Base-by-base conservation (phyloP, 1,140 invertebrate genomes). In the Heterodera schachtii region DNA sequence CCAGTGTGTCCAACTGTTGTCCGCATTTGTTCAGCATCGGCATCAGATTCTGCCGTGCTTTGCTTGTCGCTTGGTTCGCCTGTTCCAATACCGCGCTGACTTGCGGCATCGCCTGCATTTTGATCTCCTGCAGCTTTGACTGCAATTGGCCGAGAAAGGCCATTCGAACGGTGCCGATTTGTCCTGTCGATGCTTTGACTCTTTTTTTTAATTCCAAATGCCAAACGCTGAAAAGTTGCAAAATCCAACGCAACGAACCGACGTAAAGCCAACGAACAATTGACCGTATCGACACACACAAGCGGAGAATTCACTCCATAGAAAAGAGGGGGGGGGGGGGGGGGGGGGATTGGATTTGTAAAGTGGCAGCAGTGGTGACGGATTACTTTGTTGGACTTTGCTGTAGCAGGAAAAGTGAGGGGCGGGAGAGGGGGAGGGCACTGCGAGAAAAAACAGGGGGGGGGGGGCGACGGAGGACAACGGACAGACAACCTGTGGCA, bases 1-100 rank as follows among this genome's bases (percentile, higher is more conserved):
- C 87, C 9, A 89, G 77, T 11, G 80, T 82, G 74, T 89, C 88
- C 78, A 89, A 71, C 21, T 86, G 85, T 64, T 86, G 81, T 16
- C 73, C 81, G 78, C 85, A 87, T 75, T 86, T 86, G 70, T 87
- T 86, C n/a, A 86, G 79, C 21, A 86, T 78, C 9, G 85, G 85
- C 41, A 85, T 81, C 21, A 86, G 73, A 75, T 86, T 86, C 64
- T 86, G 85, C 60, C 84, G 84, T 4, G 86, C 86, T 74, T 86
- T 87, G 64, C 78, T 86, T 4, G 86, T 78, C 70, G 76, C 76
- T 47, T 70, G 76, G 70, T 84, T 86, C 5, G 86, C 85, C 41
- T 86, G 83, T 73, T 86, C 85, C 41, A 86, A 46, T 5, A 84
- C 83, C 4, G 49, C 52, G 46, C 49, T 83, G 41, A 86, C 82